Percentiles rank a stretch among this genome's conserved stretches.
These are phyloP conservation scores for Holcopasites calliopsidis DNA, from an alignment of 1,140 invertebrate species.

Conservation along the genomic window DNA sequence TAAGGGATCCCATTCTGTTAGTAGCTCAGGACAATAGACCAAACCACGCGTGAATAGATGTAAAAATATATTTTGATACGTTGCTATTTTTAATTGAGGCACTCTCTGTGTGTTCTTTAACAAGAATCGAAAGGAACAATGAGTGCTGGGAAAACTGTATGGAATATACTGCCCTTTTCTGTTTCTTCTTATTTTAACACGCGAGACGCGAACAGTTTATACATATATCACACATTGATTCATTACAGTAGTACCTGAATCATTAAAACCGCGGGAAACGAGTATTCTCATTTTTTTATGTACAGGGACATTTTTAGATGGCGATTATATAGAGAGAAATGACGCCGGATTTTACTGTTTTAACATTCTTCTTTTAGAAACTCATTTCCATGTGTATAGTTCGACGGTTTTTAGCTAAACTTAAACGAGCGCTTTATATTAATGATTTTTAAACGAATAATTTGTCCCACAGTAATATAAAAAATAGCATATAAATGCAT, in stretches of 20 bases:
- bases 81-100: slow-evolving; percentile 75
- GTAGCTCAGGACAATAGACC: slow-evolving; percentile 72
- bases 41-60: slow-evolving; percentile 72
- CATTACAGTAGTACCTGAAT: slow-evolving; percentile 66
- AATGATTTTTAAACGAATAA: slow-evolving; percentile 40
- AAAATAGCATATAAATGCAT: no score
- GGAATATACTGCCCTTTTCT: slow-evolving; percentile 40
- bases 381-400: no score
- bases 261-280: slow-evolving; percentile 56
- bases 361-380: slow-evolving; percentile 35
- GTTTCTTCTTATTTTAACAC: slow-evolving; percentile 43
- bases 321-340: slow-evolving; percentile 14
- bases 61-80: slow-evolving; percentile 78
- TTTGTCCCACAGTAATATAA: slow-evolving; percentile 40
- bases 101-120: slow-evolving; percentile 18
- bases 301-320: slow-evolving; percentile 15
- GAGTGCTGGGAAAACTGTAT: slow-evolving; percentile 51
- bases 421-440: no score
- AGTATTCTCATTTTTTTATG: slow-evolving; percentile 53
- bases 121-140: slow-evolving; percentile 35
- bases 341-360: slow-evolving; percentile 27
- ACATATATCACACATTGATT: slow-evolving; percentile 64
- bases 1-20: slow-evolving; percentile 67
- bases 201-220: slow-evolving; percentile 44
- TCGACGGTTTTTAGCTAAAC: no score